Base-by-base conservation (phyloP, 2,888 invertebrate genomes). In the Spicauda simplicius region DNA sequence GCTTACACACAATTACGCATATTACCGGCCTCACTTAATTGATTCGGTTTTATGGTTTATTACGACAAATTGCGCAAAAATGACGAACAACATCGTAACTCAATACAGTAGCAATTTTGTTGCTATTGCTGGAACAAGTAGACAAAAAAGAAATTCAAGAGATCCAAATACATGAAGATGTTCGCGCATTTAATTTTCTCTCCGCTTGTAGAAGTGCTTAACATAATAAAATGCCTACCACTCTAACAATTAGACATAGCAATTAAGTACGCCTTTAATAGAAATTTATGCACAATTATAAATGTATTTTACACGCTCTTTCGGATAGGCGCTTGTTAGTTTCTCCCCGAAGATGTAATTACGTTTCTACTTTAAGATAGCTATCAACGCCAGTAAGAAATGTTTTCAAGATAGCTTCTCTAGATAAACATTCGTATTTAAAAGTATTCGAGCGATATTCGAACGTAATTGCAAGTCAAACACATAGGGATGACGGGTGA, bases 1-100 rank as follows among this genome's bases (percentile, higher is more conserved):
- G 68, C 55, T 64, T 58, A 58, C 54, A 19, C 41, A 60, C 48
- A 59, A 65, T 65, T 65, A 65, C 59, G 52, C 52, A 14, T 18
- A 25, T 53, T 58, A 57, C 64, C 50, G 64, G 64, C 54, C 45
- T 45, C 65, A 45, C 54, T 54, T 65, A 59, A 65, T 65, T 65
- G 65, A 65, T 65, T 59, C 48, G 41, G n/a, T 59, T 65, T 65
- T 59, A 65, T 59, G 30, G 41, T 65, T 65, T 58, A 65, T 65
- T 65, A 65, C 54, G n/a, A 45, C 59, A 65, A 65, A 65, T 59
- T 65, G 54, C 54, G 20, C 54, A 18, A 59, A 61, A 59, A 54
- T 53, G 59, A 54, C 37, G 16, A 25, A 54, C 45, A 16, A 33
- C 37, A 20, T 37, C 58, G 52, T 65, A 65, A 65, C 16, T 64